Base-by-base conservation (phyloP, 2,888 invertebrate species). In the Iselma pallidipennis region DNA sequence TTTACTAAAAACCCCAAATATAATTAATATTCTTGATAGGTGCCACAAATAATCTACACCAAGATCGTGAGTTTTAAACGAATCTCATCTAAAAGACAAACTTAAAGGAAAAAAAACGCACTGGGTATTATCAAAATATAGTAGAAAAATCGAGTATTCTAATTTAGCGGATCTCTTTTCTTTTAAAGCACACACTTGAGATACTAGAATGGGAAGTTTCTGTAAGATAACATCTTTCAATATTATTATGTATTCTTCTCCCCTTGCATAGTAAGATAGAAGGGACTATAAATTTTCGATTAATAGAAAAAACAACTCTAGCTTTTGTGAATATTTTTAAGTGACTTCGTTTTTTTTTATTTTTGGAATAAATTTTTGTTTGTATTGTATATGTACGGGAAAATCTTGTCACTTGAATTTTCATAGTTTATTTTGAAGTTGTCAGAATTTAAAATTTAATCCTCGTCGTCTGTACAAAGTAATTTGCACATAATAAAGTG, bases 401-500 rank as follows among this genome's bases (percentile, higher is more conserved):
- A 42, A 33, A 33, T 14, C 14, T 33, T 25, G n/a, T n/a, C 6
- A 6, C 16, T 19, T 37, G 1, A 19, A 37, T 16, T 37, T 16
- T 45, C 19, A 4, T 45, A 21, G 19, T 45, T 12, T 14, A 4
- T 37, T 37, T 37, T 37, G 1, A 16, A 16, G 9, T 5, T 37
- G 14, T 31, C 31, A 31, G 2, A 42, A 19, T 45, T 21, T 19
- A 7, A 45, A 45, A 42, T 42, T 42, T 16, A 42, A 42, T 61
- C 21, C 54, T 53, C 50, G 49, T n/a, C 19, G 49, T 45, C 7
- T 45, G 51, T 45, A 31, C 26, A 59, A 37, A 59, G 42, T 62
- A 55, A 59, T 58, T 62, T 37, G 48, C 58, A 55, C 50, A 55
- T 42, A 63, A 59, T 58, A 57, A 58, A 50, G 42, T 49, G 52